A percentile compares a stretch with the other conserved stretches of the same genome.
Evolutionary conservation across 2,113 vertebrate genomes (phyloP).

Genomic region (Gavia stellata): DNA sequence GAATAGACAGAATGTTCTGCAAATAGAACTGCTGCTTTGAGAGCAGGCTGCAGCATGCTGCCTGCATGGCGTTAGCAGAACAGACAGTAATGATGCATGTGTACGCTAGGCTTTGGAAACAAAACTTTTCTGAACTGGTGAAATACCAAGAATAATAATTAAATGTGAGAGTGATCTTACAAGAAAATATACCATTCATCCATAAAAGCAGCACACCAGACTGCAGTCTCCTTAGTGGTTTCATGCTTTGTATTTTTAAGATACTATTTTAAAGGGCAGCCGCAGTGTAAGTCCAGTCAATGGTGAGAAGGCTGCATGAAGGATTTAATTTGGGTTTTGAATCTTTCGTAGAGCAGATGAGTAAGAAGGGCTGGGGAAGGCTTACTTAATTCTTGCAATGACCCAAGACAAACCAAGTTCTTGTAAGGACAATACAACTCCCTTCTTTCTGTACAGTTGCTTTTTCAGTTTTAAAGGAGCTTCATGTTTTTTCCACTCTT

Average conservation of each 20-base stretch:
- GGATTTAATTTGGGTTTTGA: background rate
- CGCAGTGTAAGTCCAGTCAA: background rate
- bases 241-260: background rate
- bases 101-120: background rate
- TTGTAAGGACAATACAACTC: background rate
- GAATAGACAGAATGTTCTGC: background rate
- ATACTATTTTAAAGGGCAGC: background rate
- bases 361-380: background rate
- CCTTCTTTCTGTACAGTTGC: background rate
- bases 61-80: background rate
- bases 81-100: background rate
- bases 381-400: background rate
- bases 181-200: background rate
- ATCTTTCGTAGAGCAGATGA: background rate
- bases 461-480: background rate
- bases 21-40: background rate
- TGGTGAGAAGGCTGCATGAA: background rate
- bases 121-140: background rate
- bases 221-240: background rate
- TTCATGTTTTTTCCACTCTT: background rate
- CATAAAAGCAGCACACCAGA: background rate
- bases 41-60: background rate
- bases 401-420: background rate
- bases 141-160: background rate
- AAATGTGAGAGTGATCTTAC: background rate